phyloP scores from a whole-genome alignment of 1,140 invertebrate genomes.

The Tyrophagus putrescentiae region DNA sequence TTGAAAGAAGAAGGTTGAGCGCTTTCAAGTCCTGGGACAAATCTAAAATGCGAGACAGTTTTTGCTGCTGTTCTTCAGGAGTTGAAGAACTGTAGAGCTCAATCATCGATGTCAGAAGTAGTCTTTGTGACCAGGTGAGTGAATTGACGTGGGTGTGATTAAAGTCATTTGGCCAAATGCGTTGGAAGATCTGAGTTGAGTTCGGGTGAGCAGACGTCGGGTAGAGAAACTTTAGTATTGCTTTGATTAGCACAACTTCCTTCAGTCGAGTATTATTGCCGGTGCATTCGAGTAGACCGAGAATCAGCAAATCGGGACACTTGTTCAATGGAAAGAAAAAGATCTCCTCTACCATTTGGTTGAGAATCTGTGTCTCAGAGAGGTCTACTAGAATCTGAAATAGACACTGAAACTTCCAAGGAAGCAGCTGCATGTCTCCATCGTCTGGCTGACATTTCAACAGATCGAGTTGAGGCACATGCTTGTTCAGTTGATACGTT shows the following conservation, averaged over 20 bases:
- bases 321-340: constrained; percentile 81
- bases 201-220: constrained; percentile 66
- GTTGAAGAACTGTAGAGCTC: constrained; percentile 72
- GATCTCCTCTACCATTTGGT: constrained; percentile 63
- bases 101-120: constrained; percentile 65
- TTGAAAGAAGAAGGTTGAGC: constrained; percentile 76
- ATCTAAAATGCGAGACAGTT: constrained; percentile 82
- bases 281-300: constrained; percentile 49
- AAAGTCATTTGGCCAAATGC: constrained; percentile 54
- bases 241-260: constrained; percentile 19
- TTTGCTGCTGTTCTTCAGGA: constrained; percentile 76
- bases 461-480: constrained; percentile 22
- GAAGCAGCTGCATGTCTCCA: constrained; percentile 6
- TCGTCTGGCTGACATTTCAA: constrained; percentile 25
- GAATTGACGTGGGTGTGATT: constrained; percentile 2
- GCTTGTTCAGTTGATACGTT: constrained; percentile 3
- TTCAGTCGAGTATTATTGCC: constrained; percentile 17
- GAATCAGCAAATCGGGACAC: constrained; percentile 78
- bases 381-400: constrained; percentile 24
- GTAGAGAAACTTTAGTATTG: constrained; percentile 68
- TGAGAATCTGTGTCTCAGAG: constrained; percentile 29
- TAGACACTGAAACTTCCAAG: constrained; percentile 24
- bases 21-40: constrained; percentile 94
- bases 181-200: constrained; percentile 75
- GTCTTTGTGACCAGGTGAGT: constrained; percentile 20